These are phyloP conservation scores for Cheilosia scutellata DNA, from an alignment of 2,888 invertebrate species.

Conservation along the genomic window DNA sequence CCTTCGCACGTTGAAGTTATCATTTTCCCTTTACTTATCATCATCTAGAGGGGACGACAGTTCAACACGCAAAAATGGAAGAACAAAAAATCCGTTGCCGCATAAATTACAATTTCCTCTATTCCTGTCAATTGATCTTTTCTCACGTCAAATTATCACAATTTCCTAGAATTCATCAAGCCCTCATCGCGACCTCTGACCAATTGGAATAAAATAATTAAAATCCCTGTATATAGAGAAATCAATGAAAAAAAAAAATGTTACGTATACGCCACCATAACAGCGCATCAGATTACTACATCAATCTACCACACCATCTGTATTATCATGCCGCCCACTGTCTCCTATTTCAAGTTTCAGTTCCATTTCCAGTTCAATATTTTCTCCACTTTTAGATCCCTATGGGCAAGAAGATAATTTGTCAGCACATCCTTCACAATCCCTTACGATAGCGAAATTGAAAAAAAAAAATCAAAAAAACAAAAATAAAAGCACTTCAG, in stretches of 20 bases:
- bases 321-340: neutral
- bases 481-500: neutral
- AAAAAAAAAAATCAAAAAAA: neutral
- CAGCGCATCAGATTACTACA: neutral
- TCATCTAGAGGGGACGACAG: no score
- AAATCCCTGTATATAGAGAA: neutral
- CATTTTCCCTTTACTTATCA: no score
- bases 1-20: no score
- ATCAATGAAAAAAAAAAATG: neutral
- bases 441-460: neutral
- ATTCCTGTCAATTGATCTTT: no score
- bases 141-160: no score
- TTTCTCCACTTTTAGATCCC: neutral
- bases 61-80: no score
- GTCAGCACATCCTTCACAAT: constrained; percentile 22
- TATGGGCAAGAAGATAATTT: constrained; percentile 9
- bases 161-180: no score
- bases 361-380: constrained; percentile 1
- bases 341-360: neutral
- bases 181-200: no score
- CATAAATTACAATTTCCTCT: no score
- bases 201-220: no score
- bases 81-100: no score
- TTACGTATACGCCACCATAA: constrained; percentile 20
- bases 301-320: neutral